A percentile compares a stretch with the other conserved stretches of the same genome.
Conservation (phyloP, 2,797 vertebrate genomes). For the Leuciscus waleckii region DNA sequence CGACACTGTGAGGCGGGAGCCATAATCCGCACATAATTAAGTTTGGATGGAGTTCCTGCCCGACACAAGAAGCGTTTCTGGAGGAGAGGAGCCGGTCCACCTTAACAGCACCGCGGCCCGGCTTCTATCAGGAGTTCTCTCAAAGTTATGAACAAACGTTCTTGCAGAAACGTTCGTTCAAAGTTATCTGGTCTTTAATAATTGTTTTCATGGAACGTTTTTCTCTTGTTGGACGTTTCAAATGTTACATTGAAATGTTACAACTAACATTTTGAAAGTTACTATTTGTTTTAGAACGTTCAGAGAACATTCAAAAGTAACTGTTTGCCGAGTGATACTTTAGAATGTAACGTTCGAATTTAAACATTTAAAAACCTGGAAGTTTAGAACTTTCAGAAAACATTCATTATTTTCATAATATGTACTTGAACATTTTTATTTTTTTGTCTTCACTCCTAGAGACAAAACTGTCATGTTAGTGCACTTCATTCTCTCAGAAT, state of each 20-base stretch:
- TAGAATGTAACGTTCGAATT: neutral
- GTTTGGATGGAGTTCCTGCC: neutral
- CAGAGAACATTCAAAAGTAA: neutral
- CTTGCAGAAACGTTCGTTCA: neutral
- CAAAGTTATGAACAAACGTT: neutral
- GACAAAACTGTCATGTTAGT: neutral
- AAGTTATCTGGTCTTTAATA: neutral
- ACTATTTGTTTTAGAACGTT: neutral
- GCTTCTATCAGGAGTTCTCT: neutral
- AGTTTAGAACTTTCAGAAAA: too few relatives aligned
- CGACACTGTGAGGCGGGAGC: neutral
- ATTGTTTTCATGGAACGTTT: neutral
- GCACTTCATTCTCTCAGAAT: neutral
- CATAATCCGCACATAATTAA: constrained; percentile 26
- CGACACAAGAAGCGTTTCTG: neutral
- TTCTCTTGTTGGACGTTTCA: neutral
- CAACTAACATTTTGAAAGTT: too few relatives aligned
- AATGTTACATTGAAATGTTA: neutral
- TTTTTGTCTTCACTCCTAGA: too few relatives aligned
- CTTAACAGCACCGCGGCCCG: constrained; percentile 43
- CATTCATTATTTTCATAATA: too few relatives aligned
- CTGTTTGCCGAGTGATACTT: neutral
- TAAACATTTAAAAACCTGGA: neutral
- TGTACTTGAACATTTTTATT: too few relatives aligned
- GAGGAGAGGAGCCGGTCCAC: constrained; percentile 41